Evolutionary conservation across 2,797 vertebrate genomes (phyloP).

Genomic region (Hoplostethus atlanticus): DNA sequence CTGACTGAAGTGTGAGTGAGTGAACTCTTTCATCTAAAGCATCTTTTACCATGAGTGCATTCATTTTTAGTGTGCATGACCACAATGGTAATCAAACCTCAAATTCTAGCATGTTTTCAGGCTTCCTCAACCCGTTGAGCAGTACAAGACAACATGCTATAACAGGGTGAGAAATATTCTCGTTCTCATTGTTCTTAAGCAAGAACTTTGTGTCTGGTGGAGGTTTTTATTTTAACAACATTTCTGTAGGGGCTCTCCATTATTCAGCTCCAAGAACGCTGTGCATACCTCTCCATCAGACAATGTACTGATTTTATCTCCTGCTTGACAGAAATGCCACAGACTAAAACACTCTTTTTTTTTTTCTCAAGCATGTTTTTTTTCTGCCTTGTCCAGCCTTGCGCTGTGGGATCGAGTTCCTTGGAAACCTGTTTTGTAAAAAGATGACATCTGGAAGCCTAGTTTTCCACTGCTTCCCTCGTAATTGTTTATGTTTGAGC

Average conservation of each 20-base stretch:
- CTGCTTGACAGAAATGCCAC: conserved; percentile 66
- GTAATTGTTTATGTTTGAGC: conserved; percentile 68
- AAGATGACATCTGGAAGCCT: conserved; percentile 68
- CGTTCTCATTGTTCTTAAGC: conserved; percentile 9
- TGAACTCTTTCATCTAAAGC: conserved; percentile 11
- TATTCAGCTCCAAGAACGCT: conserved; percentile 48
- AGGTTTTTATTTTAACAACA: conserved; percentile 50
- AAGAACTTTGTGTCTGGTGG: neutral
- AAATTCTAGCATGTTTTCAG: neutral
- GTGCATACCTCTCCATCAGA: conserved; percentile 63
- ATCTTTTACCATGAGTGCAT: conserved; percentile 1
- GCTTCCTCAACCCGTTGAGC: neutral
- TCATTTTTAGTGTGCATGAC: neutral
- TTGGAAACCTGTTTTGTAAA: conserved; percentile 58
- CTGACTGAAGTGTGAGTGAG: conserved; percentile 6
- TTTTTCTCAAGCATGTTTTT: conserved; percentile 22
- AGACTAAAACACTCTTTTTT: conserved; percentile 48
- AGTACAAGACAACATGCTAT: neutral
- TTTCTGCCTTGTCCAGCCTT: conserved; percentile 47
- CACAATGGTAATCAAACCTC: neutral
- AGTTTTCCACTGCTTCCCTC: conserved; percentile 49
- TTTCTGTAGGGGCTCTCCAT: conserved; percentile 28
- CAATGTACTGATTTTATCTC: conserved; percentile 71
- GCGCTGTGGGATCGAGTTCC: conserved; percentile 57
- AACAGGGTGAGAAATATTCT: conserved; percentile 2